Evolutionary conservation across 2,113 vertebrate species (phyloP).

Genomic region (Cebidichthys violaceus): DNA sequence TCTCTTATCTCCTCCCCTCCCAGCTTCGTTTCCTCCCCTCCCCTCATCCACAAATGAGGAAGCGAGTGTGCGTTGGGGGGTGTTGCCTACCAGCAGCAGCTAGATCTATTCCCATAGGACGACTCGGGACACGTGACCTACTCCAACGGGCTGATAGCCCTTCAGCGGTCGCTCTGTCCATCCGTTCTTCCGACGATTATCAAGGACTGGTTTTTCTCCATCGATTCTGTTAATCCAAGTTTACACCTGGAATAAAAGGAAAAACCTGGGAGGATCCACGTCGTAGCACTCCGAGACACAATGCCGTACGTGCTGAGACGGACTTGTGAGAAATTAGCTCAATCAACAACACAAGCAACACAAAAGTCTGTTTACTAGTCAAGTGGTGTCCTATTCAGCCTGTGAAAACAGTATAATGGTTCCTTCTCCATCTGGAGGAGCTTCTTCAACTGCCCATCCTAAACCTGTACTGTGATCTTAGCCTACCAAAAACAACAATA

Average conservation of each 20-base stretch:
- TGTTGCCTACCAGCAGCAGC: slow-evolving; percentile 31
- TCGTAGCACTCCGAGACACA: background rate
- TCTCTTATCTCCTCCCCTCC: background rate
- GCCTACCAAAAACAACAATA: background rate
- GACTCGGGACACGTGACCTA: slow-evolving; percentile 46
- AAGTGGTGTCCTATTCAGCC: background rate
- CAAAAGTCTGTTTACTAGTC: slow-evolving; percentile 10
- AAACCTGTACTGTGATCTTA: no score
- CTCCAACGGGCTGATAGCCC: slow-evolving; percentile 29
- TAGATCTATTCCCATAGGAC: slow-evolving; percentile 41
- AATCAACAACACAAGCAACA: background rate
- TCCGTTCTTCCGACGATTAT: background rate
- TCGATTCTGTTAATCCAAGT: background rate
- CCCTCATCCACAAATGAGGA: slow-evolving; percentile 31
- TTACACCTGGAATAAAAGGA: background rate
- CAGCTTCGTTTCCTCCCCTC: background rate
- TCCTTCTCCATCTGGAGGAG: background rate
- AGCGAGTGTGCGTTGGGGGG: slow-evolving; percentile 6
- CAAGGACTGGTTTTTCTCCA: background rate
- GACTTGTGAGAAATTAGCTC: slow-evolving; percentile 18
- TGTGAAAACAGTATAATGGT: slow-evolving; percentile 8
- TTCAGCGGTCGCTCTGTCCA: slow-evolving; percentile 18
- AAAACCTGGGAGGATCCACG: background rate
- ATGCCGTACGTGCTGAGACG: background rate
- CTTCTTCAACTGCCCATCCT: no score